Base-by-base conservation (phyloP, 2,797 vertebrate species). In the Aldrovandia affinis region DNA sequence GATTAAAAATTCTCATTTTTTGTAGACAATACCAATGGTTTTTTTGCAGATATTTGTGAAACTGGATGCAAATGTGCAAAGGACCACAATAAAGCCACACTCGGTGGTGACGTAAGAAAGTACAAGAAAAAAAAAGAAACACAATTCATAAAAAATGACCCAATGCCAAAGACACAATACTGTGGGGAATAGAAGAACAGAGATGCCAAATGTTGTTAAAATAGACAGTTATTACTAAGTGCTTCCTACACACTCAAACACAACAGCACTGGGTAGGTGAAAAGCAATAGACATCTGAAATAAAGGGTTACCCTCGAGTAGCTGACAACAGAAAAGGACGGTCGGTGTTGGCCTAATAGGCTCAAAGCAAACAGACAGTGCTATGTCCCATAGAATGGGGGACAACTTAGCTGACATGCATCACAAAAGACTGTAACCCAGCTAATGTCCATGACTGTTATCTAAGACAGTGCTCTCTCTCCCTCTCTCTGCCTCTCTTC, bases 391-490 rank as follows among this genome's bases (percentile, higher is more conserved):
- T 33, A 47, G 55, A 81, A 92, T 94, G 94, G 95, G 93, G 87
- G 92, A 94, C 89, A 95, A 90, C 90, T 86, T 83, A 2, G 90
- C 92, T 90, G 89, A 93, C 95, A 94, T 96, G 96, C 95, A 95
- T 95, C 94, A 95, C 87, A 78, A 87, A 94, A 94, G 96, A 96
- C 95, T 96, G 93, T 78, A 59, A 65, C 73, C 83, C 70, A 78
- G 80, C 73, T 54, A 70, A 78, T 47, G 55, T 7, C 42, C n/a
- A 86, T 90, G 89, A 87, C 82, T 92, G 89, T 91, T 89, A 86
- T 77, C 50, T 92, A 94, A 93, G 93, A 92, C 95, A 96, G 95
- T 96, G 95, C 95, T 96, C 95, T 96, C 94, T 90, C 84, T 75
- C 84, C 88, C 87, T 47, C 47, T 33, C 14, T 55, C 33, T 28